Evolutionary conservation across 2,888 invertebrate species (phyloP), one percentile per base, ranked within the genome.

Genomic region (Cistogaster globosa): DNA sequence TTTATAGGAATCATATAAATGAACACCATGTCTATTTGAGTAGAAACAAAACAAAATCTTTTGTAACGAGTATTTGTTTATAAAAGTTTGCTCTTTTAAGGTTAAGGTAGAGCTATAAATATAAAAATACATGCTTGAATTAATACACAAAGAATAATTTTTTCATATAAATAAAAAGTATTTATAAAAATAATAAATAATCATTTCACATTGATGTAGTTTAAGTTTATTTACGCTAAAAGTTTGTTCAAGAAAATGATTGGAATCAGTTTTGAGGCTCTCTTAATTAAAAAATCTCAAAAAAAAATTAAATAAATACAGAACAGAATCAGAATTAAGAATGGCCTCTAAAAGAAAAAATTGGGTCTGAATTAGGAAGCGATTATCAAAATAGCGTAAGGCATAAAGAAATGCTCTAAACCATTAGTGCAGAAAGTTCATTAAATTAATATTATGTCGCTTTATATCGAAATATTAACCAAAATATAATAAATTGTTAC

Each of bases 121-220:
- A 22, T 12, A 26, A 14, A 26, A 65, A 38, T 53, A 16, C 48
- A 65, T 16, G 26, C 65, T 71, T 79, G 71, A 79, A 72, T 72
- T 79, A 72, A 71, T 72, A 72, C 53, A 58, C 42, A 55, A 60
- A 69, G 6, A 5, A 45, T 48, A 67, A 55, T 69, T 45, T 48
- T 63, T 78, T 78, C 48, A 79, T 58, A 79, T 58, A 57, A 57
- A 67, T 72, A 72, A 22, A 72, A 58, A 60, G 60, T 32, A 67
- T 80, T 80, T 58, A 72, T 53, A 32, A 20, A 72, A 60, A 65
- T 58, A 36, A 72, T 72, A 79, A 72, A 79, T 71, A 71, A 79
- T 20, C 63, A 79, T 79, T 79, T 32, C 32, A 32, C 2, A 71
- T 55, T 62, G 16, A 14, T 18, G 69, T 55, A 6, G n/a, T 2